A percentile compares a stretch with the other conserved stretches of the same genome.
Evolutionary conservation across 1,140 invertebrate genomes (phyloP).

Genomic region (Coenobita brevimanus): DNA sequence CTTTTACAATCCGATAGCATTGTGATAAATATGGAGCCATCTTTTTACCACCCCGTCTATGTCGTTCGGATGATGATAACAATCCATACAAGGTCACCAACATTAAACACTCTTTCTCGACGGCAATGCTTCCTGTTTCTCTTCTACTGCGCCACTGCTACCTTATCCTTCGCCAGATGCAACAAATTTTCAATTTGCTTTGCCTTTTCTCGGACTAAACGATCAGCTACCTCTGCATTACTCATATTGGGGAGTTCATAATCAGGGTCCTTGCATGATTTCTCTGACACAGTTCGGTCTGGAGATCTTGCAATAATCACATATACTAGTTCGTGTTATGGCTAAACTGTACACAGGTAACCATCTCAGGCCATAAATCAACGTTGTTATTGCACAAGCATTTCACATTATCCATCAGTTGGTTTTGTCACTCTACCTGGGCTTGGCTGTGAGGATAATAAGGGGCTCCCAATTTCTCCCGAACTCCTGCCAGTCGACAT

Average conservation of each 20-base stretch:
- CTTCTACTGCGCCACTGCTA: neutral
- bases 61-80: slow-evolving; percentile 3
- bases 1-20: neutral
- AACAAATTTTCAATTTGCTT: too few species aligned
- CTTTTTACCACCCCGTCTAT: neutral
- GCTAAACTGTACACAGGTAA: neutral
- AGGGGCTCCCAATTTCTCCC: neutral
- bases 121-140: neutral
- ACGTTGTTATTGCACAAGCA: neutral
- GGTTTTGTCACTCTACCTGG: neutral
- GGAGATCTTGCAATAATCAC: neutral
- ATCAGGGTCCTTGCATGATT: neutral
- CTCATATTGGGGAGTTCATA: too few species aligned
- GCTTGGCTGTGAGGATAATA: slow-evolving; percentile 6
- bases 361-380: slow-evolving; percentile 7
- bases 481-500: neutral
- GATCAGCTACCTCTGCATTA: neutral
- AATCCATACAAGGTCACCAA: neutral
- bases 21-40: neutral
- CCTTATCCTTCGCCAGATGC: too few species aligned
- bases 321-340: neutral
- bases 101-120: neutral
- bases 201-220: slow-evolving; percentile 3
- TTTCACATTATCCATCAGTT: neutral
- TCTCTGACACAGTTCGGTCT: neutral